Percentiles rank a stretch among this genome's conserved stretches.
phyloP scores from a whole-genome alignment of 2,888 invertebrate genomes.

The Rhagonycha fulva region DNA sequence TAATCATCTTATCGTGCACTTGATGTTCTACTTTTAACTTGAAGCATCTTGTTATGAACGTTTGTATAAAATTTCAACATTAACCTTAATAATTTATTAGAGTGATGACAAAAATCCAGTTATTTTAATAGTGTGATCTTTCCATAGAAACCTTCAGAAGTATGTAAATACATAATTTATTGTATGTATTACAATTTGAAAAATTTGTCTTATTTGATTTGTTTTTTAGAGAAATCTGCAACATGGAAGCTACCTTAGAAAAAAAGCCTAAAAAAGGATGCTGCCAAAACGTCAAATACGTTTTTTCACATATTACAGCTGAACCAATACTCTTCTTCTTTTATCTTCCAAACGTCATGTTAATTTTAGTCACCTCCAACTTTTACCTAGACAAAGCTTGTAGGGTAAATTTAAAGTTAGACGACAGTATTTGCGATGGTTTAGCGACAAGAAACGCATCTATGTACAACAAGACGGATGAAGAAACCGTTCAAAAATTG shows the following conservation, averaged over 20 bases:
- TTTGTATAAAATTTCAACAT: no score
- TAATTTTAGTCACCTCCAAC: not conserved
- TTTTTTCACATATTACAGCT: not conserved
- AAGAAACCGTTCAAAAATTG: not conserved
- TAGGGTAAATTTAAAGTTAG: not conserved
- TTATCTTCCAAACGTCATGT: not conserved
- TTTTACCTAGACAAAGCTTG: not conserved
- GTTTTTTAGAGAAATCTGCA: not conserved
- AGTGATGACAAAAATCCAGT: no score
- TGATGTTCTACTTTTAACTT: no score
- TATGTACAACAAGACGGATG: not conserved
- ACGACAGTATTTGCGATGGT: not conserved
- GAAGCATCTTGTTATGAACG: no score
- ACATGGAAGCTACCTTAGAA: not conserved
- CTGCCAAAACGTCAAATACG: not conserved
- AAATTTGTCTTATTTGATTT: no score
- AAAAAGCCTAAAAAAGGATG: not conserved
- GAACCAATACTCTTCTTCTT: not conserved
- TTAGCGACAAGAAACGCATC: not conserved
- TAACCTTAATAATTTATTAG: no score
- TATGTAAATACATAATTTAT: no score
- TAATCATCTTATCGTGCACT: no score
- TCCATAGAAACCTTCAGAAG: no score
- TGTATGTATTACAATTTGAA: no score
- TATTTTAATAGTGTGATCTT: no score